A percentile compares a stretch with the other conserved stretches of the same genome.
Evolutionary conservation across 1,140 invertebrate genomes (phyloP).

Genomic region (Campoletis sonorensis): DNA sequence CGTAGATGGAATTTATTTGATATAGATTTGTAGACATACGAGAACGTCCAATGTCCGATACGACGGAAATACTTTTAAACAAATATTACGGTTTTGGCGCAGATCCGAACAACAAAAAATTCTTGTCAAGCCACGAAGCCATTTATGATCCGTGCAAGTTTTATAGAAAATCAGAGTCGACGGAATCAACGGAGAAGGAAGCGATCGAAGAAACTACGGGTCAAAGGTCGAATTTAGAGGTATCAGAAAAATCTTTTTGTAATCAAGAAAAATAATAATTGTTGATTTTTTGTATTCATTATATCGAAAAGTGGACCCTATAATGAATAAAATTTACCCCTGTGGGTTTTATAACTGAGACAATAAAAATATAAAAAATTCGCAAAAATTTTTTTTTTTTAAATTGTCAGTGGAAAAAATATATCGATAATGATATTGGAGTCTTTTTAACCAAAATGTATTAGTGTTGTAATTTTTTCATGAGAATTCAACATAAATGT

Average conservation of each 20-base stretch:
- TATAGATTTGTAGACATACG: background rate
- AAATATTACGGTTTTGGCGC: constrained; percentile 49
- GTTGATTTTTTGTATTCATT: background rate
- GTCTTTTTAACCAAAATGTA: too few species aligned
- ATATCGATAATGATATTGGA: too few species aligned
- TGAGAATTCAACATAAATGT: too few species aligned
- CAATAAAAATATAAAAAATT: too few species aligned
- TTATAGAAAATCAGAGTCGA: background rate
- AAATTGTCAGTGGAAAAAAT: too few species aligned
- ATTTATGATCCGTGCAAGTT: constrained; percentile 39
- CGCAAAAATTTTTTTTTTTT: too few species aligned
- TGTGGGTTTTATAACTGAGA: too few species aligned
- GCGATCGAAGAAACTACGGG: background rate
- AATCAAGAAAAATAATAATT: background rate
- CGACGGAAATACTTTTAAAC: constrained; percentile 37
- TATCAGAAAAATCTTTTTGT: background rate
- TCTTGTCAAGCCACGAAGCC: constrained; percentile 41
- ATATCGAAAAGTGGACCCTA: too few species aligned
- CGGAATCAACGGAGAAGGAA: background rate
- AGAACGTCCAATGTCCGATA: constrained; percentile 33
- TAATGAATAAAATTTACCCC: too few species aligned
- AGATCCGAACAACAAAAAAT: background rate
- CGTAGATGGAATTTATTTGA: background rate
- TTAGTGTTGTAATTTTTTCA: too few species aligned
- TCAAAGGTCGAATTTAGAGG: constrained; percentile 16